These are phyloP conservation scores for Plagiodera versicolora DNA, from an alignment of 2,888 invertebrate genomes.

Conservation along the genomic window DNA sequence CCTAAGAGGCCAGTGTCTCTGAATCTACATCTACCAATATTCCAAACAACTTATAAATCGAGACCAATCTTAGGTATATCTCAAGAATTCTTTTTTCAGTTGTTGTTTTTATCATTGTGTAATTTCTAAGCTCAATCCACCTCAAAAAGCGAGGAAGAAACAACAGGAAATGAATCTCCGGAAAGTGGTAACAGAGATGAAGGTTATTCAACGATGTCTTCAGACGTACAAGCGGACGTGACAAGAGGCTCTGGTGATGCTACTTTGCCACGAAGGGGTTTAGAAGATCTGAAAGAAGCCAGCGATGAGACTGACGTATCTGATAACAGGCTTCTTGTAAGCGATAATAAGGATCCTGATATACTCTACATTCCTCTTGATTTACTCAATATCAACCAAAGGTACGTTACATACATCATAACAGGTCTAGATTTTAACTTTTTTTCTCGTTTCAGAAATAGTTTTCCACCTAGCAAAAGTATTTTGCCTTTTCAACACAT, in stretches of 20 bases:
- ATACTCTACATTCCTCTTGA: slow-evolving; percentile 71
- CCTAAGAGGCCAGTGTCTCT: slow-evolving; percentile 70
- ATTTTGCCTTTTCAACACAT: slow-evolving; percentile 72
- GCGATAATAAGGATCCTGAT: slow-evolving; percentile 65
- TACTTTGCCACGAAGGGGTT: slow-evolving; percentile 41
- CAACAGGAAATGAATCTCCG: slow-evolving; percentile 70
- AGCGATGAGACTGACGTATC: slow-evolving; percentile 71
- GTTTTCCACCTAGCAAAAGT: slow-evolving; percentile 71
- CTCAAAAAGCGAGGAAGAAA: slow-evolving; percentile 64
- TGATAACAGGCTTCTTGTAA: slow-evolving; percentile 60
- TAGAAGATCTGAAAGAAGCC: slow-evolving; percentile 74
- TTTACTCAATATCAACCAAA: slow-evolving; percentile 54
- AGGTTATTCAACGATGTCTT: slow-evolving; percentile 83
- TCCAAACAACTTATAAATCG: slow-evolving; percentile 55
- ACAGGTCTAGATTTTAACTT: neutral
- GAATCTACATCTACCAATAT: slow-evolving; percentile 67
- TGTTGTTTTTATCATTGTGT: slow-evolving; percentile 6
- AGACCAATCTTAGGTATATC: slow-evolving; percentile 54
- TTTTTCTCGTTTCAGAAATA: slow-evolving; percentile 57
- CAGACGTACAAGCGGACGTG: slow-evolving; percentile 76
- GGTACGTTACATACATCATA: slow-evolving; percentile 35
- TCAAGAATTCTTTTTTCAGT: neutral
- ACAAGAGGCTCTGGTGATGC: slow-evolving; percentile 60
- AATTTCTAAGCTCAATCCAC: slow-evolving; percentile 53
- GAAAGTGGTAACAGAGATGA: slow-evolving; percentile 79